Conservation (phyloP, 2,797 vertebrate species). For the Takifugu ocellatus region DNA sequence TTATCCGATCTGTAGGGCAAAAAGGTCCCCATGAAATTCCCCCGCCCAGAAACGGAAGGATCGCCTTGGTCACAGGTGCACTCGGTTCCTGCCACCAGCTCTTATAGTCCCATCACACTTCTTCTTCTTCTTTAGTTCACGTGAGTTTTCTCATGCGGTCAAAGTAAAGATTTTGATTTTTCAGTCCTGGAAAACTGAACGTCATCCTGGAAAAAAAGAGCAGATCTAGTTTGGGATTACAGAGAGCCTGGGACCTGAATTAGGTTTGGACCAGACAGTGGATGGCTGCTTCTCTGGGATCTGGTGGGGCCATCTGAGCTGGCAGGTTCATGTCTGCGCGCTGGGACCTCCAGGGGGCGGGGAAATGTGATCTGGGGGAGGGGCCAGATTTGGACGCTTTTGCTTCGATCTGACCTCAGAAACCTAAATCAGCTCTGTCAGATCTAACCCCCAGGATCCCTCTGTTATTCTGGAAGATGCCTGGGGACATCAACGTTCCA, state of each 20-base stretch:
- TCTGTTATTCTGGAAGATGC: too few relatives aligned
- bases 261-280: too few relatives aligned
- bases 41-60: not conserved
- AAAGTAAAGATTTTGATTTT: constrained; percentile 47
- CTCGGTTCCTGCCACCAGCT: constrained; percentile 2
- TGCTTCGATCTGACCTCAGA: constrained; percentile 2
- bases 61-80: not conserved
- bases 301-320: constrained; percentile 37
- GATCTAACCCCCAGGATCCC: too few relatives aligned
- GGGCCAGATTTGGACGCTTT: constrained; percentile 22
- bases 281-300: constrained; percentile 9
- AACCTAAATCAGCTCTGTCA: too few relatives aligned
- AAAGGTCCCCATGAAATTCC: too few relatives aligned
- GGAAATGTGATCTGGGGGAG: constrained; percentile 32
- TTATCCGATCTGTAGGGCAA: too few relatives aligned
- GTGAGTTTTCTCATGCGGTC: constrained; percentile 34
- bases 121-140: constrained; percentile 17
- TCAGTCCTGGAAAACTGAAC: constrained; percentile 45
- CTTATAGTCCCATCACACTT: constrained; percentile 37
- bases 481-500: too few relatives aligned
- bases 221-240: constrained; percentile 1
- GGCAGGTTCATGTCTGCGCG: constrained; percentile 59
- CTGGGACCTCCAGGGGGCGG: constrained; percentile 49
- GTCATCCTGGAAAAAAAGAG: constrained; percentile 39
- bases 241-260: too few relatives aligned